Evolutionary conservation across 2,113 vertebrate species (phyloP).

Genomic region (Gopherus evgoodei): DNA sequence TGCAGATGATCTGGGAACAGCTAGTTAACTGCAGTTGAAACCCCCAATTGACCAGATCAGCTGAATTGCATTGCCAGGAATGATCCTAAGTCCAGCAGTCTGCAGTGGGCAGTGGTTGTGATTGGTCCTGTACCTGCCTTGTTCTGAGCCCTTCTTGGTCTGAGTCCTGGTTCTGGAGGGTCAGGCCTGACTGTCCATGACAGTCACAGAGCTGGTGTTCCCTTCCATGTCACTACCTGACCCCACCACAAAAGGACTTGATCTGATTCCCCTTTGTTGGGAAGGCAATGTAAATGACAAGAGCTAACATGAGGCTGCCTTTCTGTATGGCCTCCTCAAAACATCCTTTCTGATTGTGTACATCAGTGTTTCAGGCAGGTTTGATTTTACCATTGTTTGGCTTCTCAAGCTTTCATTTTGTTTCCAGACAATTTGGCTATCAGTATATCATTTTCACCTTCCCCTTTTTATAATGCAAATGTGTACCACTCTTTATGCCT

Average conservation of each 20-base stretch:
- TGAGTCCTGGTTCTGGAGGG: neutral
- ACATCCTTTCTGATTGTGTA: neutral
- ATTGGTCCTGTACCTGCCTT: neutral
- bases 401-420: neutral
- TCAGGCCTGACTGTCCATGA: neutral
- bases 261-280: neutral
- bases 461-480: neutral
- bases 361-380: neutral
- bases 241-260: neutral
- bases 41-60: neutral
- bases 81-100: neutral
- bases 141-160: neutral
- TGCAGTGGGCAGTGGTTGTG: neutral
- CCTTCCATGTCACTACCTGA: neutral
- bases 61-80: neutral
- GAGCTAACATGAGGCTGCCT: fast-evolving
- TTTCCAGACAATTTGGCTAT: neutral
- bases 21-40: neutral
- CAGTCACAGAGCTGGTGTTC: neutral
- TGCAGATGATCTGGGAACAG: neutral
- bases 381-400: neutral
- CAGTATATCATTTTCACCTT: neutral
- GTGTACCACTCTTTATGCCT: neutral
- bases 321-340: neutral
- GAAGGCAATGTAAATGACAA: neutral